Conservation (phyloP, 2,797 vertebrate genomes). For the Phataginus tricuspis region DNA sequence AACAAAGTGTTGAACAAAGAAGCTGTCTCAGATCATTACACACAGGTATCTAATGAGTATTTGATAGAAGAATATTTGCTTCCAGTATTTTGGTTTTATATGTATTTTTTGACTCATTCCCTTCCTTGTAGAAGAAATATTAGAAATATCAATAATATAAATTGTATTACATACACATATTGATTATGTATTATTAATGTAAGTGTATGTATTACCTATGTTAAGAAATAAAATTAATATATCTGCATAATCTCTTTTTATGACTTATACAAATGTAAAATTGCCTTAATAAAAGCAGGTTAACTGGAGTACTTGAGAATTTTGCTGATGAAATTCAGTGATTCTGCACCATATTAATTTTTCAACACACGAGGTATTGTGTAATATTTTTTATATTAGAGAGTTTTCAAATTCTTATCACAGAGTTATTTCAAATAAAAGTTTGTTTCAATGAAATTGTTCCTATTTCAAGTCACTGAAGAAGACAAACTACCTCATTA, state of each 20-base stretch:
- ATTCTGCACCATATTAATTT: not conserved
- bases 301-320: not conserved
- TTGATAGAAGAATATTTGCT: not conserved
- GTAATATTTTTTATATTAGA: not conserved
- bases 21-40: not conserved
- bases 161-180: too few relatives aligned
- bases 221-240: not conserved
- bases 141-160: not conserved
- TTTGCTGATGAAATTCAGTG: not conserved
- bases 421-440: not conserved
- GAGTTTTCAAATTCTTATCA: not conserved
- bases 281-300: not conserved
- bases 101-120: not conserved
- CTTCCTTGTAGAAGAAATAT: not conserved
- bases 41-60: not conserved
- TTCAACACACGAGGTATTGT: not conserved
- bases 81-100: not conserved
- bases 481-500: not conserved
- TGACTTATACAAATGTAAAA: not conserved
- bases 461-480: not conserved
- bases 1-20: not conserved
- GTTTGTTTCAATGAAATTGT: not conserved
- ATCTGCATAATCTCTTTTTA: not conserved
- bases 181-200: not conserved
- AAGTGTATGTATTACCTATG: not conserved